Base-by-base conservation (phyloP, 2,113 vertebrate species). In the Perca flavescens region DNA sequence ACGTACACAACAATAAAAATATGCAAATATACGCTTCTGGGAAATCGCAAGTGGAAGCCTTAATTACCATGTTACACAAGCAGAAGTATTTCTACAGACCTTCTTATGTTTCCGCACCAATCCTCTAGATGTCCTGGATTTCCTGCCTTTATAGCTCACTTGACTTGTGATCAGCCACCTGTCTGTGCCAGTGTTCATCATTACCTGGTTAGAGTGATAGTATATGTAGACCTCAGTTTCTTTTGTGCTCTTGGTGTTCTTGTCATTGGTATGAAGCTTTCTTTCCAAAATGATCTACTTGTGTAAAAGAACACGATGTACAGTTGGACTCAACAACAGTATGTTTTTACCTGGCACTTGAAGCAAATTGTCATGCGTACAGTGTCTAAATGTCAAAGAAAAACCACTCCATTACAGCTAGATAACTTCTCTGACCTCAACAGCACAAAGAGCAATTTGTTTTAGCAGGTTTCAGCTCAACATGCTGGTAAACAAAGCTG, bases 401-500 rank as follows among this genome's bases (percentile, higher is more conserved):
- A 80, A 72, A 19, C 7, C n/a, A 10, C 31, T 84, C 19, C 28
- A 57, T 74, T 63, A 47, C 63, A 53, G 43, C 64, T 6, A 19
- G 19, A 43, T 57, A 65, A 31, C 46, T 47, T n/a, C 52, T 62
- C 58, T 36, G 68, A 77, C 85, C 50, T 68, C 57, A 17, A 1
- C 16, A 43, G 19, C 46, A 62, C 49, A 52, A 13, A 40, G 52
- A 67, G 36, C 40, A 8, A 62, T 73, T 79, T 74, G 52, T 3
- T 66, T 56, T 2, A 12, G 15, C 17, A 15, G 28, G 1, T 53
- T 64, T 60, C 54, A n/a, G 11, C 17, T 58, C 56, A n/a, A 60
- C 22, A 49, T 47, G 43, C 74, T 4, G 28, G 72, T 83, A 79
- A 77, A 91, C 79, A 63, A 68, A 72, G 52, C 76, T 61, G 67